These are phyloP conservation scores for Sebastes iracundus DNA, from an alignment of 2,797 vertebrate species.

Conservation along the genomic window DNA sequence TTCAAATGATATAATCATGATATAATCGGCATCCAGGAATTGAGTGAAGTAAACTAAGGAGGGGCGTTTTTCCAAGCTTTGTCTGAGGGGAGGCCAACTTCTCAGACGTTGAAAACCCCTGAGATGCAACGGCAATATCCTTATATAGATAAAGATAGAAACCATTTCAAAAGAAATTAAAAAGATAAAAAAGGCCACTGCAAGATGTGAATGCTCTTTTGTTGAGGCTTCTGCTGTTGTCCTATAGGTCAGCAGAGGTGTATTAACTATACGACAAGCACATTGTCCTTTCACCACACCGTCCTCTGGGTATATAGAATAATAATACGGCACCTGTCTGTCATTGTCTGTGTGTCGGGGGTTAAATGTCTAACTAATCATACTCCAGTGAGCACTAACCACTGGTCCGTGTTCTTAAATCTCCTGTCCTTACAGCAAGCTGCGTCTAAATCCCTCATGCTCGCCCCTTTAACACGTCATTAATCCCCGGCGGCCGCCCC, in stretches of 20 bases:
- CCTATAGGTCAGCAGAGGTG: constrained; percentile 35
- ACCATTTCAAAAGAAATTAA: background rate
- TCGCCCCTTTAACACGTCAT: constrained; percentile 77
- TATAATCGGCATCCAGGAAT: too few species aligned
- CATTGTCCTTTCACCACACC: constrained; percentile 9
- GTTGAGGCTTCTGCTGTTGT: background rate
- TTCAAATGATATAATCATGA: too few species aligned
- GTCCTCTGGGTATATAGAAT: constrained; percentile 32
- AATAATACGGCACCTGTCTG: constrained; percentile 40
- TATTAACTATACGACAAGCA: constrained; percentile 39
- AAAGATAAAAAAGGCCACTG: background rate
- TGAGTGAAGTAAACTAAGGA: too few species aligned
- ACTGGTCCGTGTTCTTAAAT: constrained; percentile 70
- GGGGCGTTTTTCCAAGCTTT: too few species aligned
- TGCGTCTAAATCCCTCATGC: constrained; percentile 68
- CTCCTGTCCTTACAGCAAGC: constrained; percentile 72
- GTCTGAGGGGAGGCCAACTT: too few species aligned
- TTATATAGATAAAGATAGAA: background rate
- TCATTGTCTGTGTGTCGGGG: constrained; percentile 25
- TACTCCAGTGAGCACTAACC: constrained; percentile 67
- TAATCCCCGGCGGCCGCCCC: constrained; percentile 68
- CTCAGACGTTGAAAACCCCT: too few species aligned
- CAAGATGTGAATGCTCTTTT: background rate
- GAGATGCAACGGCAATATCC: too few species aligned
- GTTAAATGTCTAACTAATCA: constrained; percentile 65